phyloP scores from a whole-genome alignment of 2,797 vertebrate genomes.

The Phrynocephalus vlangalii region DNA sequence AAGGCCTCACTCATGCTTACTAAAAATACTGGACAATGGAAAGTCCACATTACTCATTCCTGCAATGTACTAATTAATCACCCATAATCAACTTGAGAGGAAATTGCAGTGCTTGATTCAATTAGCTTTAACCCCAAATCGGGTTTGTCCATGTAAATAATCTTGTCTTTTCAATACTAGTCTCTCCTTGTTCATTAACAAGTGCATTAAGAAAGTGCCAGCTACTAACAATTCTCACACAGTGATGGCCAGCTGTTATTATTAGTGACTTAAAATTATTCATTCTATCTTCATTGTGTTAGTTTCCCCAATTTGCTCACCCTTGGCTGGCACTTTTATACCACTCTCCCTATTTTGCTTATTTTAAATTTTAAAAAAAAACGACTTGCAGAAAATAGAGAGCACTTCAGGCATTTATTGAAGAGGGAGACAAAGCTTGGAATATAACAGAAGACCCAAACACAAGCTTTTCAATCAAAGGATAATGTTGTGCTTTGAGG shows the following conservation, averaged over 20 bases:
- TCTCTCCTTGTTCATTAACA: neutral
- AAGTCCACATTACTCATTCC: neutral
- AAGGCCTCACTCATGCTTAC: neutral
- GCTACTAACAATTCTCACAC: neutral
- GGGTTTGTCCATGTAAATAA: conserved; percentile 8
- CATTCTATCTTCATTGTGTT: neutral
- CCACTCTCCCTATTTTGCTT: neutral
- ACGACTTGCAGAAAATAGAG: conserved; percentile 19
- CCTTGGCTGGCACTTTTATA: neutral
- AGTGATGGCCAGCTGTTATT: neutral
- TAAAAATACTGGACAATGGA: neutral
- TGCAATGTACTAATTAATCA: neutral
- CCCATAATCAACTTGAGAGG: neutral
- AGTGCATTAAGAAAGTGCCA: neutral
- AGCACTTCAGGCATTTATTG: conserved; percentile 9
- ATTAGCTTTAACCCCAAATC: neutral
- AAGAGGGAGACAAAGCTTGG: neutral
- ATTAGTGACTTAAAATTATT: conserved; percentile 18
- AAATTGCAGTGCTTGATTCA: neutral
- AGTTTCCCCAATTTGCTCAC: neutral
- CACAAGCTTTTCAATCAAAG: neutral
- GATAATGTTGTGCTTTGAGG: conserved; percentile 13
- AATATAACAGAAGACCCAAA: conserved; percentile 1
- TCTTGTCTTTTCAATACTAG: neutral
- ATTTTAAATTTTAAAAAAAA: neutral